Evolutionary conservation across 2,888 invertebrate species (phyloP).

Genomic region (Nematopogon swammerdamellus): DNA sequence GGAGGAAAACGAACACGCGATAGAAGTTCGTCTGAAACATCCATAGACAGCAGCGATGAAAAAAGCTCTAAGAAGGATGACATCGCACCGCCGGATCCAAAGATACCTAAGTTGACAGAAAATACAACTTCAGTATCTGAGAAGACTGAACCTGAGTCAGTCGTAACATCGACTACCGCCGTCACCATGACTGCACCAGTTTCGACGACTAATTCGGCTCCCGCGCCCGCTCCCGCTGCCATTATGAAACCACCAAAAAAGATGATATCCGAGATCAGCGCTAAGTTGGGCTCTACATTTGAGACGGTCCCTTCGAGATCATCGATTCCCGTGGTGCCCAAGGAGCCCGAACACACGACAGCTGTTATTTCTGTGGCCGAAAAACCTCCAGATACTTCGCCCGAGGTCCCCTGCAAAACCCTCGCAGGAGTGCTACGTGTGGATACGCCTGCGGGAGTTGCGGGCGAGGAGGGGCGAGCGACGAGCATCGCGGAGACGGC

Average conservation of each 20-base stretch:
- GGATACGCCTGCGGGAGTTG: not conserved
- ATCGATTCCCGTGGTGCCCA: not conserved
- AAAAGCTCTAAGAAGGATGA: slow-evolving; percentile 35
- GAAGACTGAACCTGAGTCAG: not conserved
- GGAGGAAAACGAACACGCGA: slow-evolving; percentile 61
- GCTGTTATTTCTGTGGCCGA: not conserved
- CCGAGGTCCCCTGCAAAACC: not conserved
- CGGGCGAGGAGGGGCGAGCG: not conserved
- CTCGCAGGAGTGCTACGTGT: not conserved
- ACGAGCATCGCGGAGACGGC: no score
- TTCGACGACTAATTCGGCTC: slow-evolving; percentile 13
- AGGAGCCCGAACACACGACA: not conserved
- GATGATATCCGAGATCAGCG: slow-evolving; percentile 44
- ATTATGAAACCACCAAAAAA: slow-evolving; percentile 43
- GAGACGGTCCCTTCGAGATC: slow-evolving; percentile 25
- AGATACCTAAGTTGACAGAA: slow-evolving; percentile 25
- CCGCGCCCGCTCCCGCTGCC: slow-evolving; percentile 23
- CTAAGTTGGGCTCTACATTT: slow-evolving; percentile 34
- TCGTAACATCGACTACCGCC: slow-evolving; percentile 5
- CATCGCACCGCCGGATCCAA: slow-evolving; percentile 21
- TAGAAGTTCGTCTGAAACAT: slow-evolving; percentile 63
- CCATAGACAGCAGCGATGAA: slow-evolving; percentile 62
- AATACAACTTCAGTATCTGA: not conserved
- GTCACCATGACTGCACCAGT: slow-evolving; percentile 10
- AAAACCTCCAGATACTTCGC: not conserved